These are phyloP conservation scores for Achatina immaculata DNA, from an alignment of 1,140 invertebrate species.

Conservation along the genomic window DNA sequence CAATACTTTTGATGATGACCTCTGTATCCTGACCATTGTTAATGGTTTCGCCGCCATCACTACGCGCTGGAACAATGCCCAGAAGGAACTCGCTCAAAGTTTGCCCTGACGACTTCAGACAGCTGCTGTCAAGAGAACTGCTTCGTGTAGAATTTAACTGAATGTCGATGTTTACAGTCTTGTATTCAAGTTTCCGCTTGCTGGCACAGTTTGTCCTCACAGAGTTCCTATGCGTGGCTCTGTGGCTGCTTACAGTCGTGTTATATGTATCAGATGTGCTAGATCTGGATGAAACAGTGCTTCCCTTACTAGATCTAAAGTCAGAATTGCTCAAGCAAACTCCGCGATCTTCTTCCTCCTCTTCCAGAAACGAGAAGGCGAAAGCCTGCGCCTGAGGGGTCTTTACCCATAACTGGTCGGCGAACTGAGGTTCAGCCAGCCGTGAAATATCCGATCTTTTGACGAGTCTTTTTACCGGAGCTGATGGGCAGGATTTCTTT, in stretches of 20 bases:
- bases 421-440: not conserved
- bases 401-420: not conserved
- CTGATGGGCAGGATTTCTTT: no score
- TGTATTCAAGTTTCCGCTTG: not conserved
- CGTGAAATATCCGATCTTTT: not conserved
- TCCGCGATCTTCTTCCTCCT: not conserved
- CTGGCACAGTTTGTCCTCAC: not conserved
- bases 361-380: not conserved
- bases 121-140: no score
- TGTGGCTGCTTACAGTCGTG: not conserved
- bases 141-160: not conserved
- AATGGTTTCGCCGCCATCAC: not conserved
- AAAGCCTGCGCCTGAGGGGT: not conserved
- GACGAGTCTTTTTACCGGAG: not conserved
- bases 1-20: not conserved
- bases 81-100: constrained; percentile 8
- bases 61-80: not conserved
- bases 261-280: not conserved
- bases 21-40: not conserved
- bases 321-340: constrained; percentile 7
- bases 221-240: not conserved
- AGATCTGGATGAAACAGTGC: constrained; percentile 10
- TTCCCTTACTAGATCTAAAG: constrained; percentile 12
- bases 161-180: constrained; percentile 11
- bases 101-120: not conserved